Conservation (phyloP, 2,888 invertebrate genomes). For the Bellardia pandia region DNA sequence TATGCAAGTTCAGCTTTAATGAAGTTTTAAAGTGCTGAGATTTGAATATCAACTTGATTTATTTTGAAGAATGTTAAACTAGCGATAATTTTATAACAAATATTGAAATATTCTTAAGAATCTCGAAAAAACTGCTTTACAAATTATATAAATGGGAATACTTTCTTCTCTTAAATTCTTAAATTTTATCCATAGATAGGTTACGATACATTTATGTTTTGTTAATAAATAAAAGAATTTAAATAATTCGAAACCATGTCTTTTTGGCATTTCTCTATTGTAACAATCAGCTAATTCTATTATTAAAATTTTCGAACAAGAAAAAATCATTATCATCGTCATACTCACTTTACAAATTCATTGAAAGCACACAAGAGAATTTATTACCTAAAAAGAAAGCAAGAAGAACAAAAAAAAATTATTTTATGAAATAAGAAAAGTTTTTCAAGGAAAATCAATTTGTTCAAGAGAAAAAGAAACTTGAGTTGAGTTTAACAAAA, state of each 20-base stretch:
- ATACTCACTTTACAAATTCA: constrained; percentile 55
- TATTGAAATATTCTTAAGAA: no score
- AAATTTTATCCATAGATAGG: no score
- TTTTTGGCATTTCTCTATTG: neutral
- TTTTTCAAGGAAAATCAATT: constrained; percentile 65
- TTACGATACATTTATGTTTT: no score
- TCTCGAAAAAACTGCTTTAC: no score
- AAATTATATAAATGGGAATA: no score
- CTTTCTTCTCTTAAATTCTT: no score
- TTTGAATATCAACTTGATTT: no score
- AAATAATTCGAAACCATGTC: neutral
- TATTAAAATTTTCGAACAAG: constrained; percentile 10
- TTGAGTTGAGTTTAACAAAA: neutral
- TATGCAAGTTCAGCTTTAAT: no score
- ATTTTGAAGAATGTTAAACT: no score
- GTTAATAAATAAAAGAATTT: no score
- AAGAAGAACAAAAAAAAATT: constrained; percentile 36
- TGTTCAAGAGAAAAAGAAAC: constrained; percentile 23
- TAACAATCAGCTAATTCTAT: constrained; percentile 13
- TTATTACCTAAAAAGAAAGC: constrained; percentile 70
- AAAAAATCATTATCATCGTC: constrained; percentile 27
- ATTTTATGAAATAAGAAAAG: constrained; percentile 38
- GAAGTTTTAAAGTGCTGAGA: no score
- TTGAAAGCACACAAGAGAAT: constrained; percentile 60
- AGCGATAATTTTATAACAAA: no score